Evolutionary conservation across 2,888 invertebrate species (phyloP).

Genomic region (Scotopteryx bipunctaria): DNA sequence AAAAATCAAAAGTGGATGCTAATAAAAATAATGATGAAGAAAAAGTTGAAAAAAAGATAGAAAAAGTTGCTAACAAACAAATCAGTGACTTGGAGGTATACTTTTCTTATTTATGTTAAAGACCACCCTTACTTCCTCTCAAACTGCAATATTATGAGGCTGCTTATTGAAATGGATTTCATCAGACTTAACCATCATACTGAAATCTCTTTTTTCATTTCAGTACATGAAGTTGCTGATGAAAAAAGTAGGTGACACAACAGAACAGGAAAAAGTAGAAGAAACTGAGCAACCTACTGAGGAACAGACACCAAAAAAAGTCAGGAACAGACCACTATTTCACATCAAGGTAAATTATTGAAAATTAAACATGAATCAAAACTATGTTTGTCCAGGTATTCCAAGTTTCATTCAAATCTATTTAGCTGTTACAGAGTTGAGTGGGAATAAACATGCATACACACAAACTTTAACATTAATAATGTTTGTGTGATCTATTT

Average conservation of each 20-base stretch:
- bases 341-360: constrained; percentile 71
- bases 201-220: constrained; percentile 18
- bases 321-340: constrained; percentile 71
- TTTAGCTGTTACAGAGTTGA: neutral
- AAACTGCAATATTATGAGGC: too few species aligned
- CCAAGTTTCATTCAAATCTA: neutral
- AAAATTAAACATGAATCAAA: too few species aligned
- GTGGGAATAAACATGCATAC: too few species aligned
- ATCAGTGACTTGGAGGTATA: constrained; percentile 90
- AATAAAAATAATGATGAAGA: constrained; percentile 23
- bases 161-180: too few species aligned
- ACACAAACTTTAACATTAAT: too few species aligned
- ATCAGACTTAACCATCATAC: too few species aligned
- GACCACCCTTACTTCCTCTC: too few species aligned
- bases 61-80: constrained; percentile 87
- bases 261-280: constrained; percentile 38
- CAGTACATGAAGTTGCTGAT: constrained; percentile 89
- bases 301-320: constrained; percentile 59
- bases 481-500: neutral
- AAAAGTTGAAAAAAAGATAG: constrained; percentile 54
- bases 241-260: constrained; percentile 69
- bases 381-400: too few species aligned
- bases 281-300: constrained; percentile 47
- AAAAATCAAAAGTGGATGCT: constrained; percentile 26
- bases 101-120: neutral